Conservation (phyloP, 2,797 vertebrate species). For the Pipistrellus pipistrellus region DNA sequence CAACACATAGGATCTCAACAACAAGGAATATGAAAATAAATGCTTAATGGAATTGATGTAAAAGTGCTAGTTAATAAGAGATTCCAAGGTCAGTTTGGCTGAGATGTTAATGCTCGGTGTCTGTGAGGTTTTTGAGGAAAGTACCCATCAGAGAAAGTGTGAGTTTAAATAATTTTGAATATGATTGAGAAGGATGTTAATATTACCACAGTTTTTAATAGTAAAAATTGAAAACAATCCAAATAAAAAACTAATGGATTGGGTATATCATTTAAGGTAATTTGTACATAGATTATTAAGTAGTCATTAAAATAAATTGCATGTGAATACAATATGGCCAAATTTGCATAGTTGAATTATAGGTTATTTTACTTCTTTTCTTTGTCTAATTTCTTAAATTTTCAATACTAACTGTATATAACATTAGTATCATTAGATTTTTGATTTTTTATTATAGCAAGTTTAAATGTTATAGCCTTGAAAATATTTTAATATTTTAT, state of each 20-base stretch:
- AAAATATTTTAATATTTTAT: not conserved
- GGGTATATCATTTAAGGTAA: not conserved
- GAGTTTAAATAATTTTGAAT: slow-evolving; percentile 11
- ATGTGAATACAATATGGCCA: not conserved
- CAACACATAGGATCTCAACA: not conserved
- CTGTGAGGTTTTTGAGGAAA: not conserved
- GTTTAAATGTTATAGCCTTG: slow-evolving; percentile 24
- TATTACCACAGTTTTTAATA: not conserved
- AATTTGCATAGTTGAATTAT: not conserved
- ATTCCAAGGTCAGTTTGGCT: not conserved
- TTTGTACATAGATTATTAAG: not conserved
- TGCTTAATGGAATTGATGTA: not conserved
- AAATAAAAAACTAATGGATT: slow-evolving; percentile 33
- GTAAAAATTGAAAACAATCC: not conserved
- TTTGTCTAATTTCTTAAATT: slow-evolving; percentile 4
- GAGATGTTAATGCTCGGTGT: not conserved
- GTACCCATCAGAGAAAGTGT: not conserved
- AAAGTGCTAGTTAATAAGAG: not conserved
- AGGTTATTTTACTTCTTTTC: not conserved
- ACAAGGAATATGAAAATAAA: not conserved
- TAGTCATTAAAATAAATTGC: not conserved
- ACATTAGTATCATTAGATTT: not conserved
- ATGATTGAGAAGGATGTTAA: not conserved
- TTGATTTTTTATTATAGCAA: not conserved
- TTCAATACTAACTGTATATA: not conserved